Percentiles rank a stretch among this genome's conserved stretches.
phyloP scores from a whole-genome alignment of 1,140 invertebrate genomes.

The Reticulitermes speratus region DNA sequence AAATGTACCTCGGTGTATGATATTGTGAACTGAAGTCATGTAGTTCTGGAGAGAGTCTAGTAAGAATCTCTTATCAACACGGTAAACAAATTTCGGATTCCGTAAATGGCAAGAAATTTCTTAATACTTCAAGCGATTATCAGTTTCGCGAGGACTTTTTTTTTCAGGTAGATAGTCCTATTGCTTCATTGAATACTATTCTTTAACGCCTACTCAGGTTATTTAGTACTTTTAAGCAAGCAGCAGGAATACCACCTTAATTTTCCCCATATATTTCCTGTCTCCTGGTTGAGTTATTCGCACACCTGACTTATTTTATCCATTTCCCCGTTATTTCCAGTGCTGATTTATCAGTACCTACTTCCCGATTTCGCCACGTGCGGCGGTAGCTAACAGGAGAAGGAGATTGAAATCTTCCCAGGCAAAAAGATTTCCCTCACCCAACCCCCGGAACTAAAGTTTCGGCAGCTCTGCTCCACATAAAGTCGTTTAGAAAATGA shows the following conservation, averaged over 20 bases:
- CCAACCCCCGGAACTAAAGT: background rate
- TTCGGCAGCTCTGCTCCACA: background rate
- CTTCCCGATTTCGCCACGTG: background rate
- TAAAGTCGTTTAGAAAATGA: background rate
- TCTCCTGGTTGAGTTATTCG: background rate
- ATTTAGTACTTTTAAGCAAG: background rate
- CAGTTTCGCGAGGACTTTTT: too few species aligned
- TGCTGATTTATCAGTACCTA: background rate
- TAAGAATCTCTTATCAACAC: too few species aligned
- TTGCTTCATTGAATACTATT: too few species aligned
- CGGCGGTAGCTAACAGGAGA: background rate
- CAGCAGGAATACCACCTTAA: background rate
- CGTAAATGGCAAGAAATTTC: too few species aligned
- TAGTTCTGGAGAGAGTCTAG: too few species aligned
- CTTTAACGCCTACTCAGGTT: too few species aligned
- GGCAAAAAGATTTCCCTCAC: conserved; percentile 11
- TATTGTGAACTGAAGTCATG: too few species aligned
- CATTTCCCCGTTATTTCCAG: background rate
- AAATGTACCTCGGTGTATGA: too few species aligned
- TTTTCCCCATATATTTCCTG: background rate
- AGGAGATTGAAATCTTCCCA: background rate
- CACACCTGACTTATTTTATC: background rate
- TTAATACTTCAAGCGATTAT: too few species aligned
- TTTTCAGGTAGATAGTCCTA: too few species aligned
- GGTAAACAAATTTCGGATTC: too few species aligned